Base-by-base conservation (phyloP, 1,140 invertebrate genomes). In the Caenorhabditis tropicalis region DNA sequence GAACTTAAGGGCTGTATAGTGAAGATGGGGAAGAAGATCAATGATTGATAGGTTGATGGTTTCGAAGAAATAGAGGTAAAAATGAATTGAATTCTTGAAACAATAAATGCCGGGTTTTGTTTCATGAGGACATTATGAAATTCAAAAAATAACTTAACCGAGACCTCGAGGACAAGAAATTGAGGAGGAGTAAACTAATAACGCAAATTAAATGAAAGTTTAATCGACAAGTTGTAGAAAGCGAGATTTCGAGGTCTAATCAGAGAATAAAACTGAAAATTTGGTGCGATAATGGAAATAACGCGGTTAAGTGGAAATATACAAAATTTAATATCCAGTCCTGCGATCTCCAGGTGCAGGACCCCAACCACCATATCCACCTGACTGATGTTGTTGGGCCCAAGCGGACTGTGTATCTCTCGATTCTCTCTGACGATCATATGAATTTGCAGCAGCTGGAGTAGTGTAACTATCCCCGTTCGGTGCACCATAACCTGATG, bases 281-380 rank as follows among this genome's bases (percentile, higher is more conserved):
- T 43, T 10, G 33, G 65, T n/a, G 36, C 21, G 65, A 29, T 9
- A 74, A 24, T 3, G n/a, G 24, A 74, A 15, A 43, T 43, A 24
- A 15, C 4, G 33, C 10, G 24, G 19, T 19, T 12, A 48, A 51
- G n/a, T n/a, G 19, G 31, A 51, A 16, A 31, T 21, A 81, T n/a
- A 33, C 19, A 31, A 21, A n/a, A 9, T 24, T 81, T 56, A 81
- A 81, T 81, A 81, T 51, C 51, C 46, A 19, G 48, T 27, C 21
- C 81, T 16, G 27, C 43, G 53, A 21, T 58, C 81, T 58, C 51
- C 81, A 43, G 81, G 51, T 82, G 51, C 81, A 24, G 48, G 4
- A n/a, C 53, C 36, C 49, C 49, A 53, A 12, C 51, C 46, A 31
- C 81, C 81, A 43, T 82, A 43, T 27, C 29, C 19, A 27, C 33